Evolutionary conservation across 64 coral and sea anemone species (phyloP).

Genomic region (Montipora sp.): DNA sequence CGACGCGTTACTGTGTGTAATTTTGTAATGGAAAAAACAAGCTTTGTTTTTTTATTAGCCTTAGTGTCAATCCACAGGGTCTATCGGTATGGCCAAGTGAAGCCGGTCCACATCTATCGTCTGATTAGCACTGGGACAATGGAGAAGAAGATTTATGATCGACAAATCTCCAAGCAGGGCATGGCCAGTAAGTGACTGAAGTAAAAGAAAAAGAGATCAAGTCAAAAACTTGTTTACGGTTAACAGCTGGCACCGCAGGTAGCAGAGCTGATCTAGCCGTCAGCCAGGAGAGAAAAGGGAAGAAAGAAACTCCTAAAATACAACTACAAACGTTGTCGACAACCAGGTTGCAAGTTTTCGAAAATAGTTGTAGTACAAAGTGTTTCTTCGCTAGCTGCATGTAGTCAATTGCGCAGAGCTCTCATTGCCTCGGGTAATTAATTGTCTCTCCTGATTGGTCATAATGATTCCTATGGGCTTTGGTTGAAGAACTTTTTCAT

Average conservation of each 20-base stretch:
- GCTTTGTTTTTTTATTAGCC: too few species aligned
- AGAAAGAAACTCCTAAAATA: too few species aligned
- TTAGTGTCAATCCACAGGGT: conserved; percentile 57
- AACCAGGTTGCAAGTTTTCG: too few species aligned
- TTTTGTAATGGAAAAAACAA: too few species aligned
- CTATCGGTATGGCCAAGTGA: conserved; percentile 95
- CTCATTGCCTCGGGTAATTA: background rate
- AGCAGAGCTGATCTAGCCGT: too few species aligned
- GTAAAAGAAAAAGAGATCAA: background rate
- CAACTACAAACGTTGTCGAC: too few species aligned
- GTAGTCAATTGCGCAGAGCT: background rate
- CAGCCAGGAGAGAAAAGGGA: too few species aligned
- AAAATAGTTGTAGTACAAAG: too few species aligned
- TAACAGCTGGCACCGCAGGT: too few species aligned
- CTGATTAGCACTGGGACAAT: conserved; percentile 89
- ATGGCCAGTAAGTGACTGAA: conserved; percentile 73
- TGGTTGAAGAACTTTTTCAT: too few species aligned
- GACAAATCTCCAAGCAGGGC: conserved; percentile 95
- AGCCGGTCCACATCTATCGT: conserved; percentile 91
- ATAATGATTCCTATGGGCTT: background rate
- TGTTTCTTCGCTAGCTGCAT: background rate
- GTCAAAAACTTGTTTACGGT: too few species aligned
- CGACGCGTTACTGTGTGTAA: too few species aligned
- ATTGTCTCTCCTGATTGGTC: background rate
- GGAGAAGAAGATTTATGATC: conserved; percentile 98